Base-by-base conservation (phyloP, 2,797 vertebrate species). In the Botia almorhae region DNA sequence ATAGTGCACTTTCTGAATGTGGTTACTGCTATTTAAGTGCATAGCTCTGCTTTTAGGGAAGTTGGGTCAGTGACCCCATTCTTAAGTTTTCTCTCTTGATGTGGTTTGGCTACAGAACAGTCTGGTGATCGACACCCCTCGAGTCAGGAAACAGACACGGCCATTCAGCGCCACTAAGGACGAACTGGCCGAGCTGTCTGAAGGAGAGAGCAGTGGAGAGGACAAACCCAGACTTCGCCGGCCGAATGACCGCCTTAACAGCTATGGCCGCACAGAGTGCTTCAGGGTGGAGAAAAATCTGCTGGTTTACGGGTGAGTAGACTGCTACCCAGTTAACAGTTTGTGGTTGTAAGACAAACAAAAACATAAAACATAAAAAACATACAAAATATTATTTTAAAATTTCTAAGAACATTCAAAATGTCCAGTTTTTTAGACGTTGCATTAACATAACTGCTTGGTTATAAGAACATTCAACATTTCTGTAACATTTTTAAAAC, bases 251-350 rank as follows among this genome's bases (percentile, higher is more conserved):
- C 96, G 97, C 2, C 94, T 95, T 80, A 98, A 86, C 82, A 96
- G 95, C 88, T 99, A 99, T 0, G 98, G 98, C 0, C 96, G 97
- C 89, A 99, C 98, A 0, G 98, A 99, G 85, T 99, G 98, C 89
- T 99, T 99, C 87, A 91, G 98, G 46, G 97, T 99, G 43, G 98
- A 99, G 88, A 99, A 99, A 90, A 99, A 99, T 88, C 88, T 99
- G 65, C 93, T 99, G 61, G 97, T 99, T 76, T 99, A 99, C 53
- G 98, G 98, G 98, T 99, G 93, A 89, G 88, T 78, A 11, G 26
- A 26, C n/a, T 4, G 16, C 48, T 33, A 33, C 23, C 23, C 53
- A 29, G 12, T 17, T 7, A 17, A 21, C 19, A n/a, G 4, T 19
- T 58, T 39, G 7, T 39, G 43, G 43, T 2, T 46, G 43, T 46